Evolutionary conservation across 1,140 invertebrate species (phyloP).

Genomic region (Panagrolaimus sp.): DNA sequence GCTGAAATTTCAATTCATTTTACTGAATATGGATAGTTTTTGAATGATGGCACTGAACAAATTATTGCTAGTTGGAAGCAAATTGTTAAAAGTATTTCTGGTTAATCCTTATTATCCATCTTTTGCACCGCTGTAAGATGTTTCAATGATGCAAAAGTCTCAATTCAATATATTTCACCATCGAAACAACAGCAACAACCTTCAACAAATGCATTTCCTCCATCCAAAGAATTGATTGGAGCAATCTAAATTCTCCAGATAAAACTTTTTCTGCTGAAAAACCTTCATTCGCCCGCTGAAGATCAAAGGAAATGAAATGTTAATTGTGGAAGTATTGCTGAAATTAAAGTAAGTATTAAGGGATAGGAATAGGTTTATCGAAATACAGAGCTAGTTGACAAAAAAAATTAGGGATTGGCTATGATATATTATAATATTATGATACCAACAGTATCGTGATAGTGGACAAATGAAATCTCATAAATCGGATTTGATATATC

Average conservation of each 20-base stretch:
- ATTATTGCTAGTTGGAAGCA: constrained; percentile 83
- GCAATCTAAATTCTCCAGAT: background rate
- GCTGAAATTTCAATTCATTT: constrained; percentile 85
- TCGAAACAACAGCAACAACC: background rate
- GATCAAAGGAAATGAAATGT: too few relatives aligned
- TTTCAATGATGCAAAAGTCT: background rate
- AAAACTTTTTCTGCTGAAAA: background rate
- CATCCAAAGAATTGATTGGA: background rate
- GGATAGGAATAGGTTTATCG: too few relatives aligned
- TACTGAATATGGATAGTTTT: constrained; percentile 86
- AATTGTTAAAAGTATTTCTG: constrained; percentile 82
- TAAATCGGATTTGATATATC: too few relatives aligned
- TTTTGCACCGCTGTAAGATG: too few relatives aligned
- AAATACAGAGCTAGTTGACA: too few relatives aligned
- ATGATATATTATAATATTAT: too few relatives aligned
- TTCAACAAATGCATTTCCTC: too few relatives aligned
- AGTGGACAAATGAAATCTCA: too few relatives aligned
- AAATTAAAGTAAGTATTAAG: too few relatives aligned
- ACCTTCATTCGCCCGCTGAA: too few relatives aligned
- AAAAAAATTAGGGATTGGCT: too few relatives aligned
- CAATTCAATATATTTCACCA: background rate
- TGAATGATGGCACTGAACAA: constrained; percentile 80
- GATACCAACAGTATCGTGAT: too few relatives aligned
- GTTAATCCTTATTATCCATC: constrained; percentile 67
- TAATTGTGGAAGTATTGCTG: background rate